Conservation (phyloP, 2,113 vertebrate species). For the Turdus rufiventris region DNA sequence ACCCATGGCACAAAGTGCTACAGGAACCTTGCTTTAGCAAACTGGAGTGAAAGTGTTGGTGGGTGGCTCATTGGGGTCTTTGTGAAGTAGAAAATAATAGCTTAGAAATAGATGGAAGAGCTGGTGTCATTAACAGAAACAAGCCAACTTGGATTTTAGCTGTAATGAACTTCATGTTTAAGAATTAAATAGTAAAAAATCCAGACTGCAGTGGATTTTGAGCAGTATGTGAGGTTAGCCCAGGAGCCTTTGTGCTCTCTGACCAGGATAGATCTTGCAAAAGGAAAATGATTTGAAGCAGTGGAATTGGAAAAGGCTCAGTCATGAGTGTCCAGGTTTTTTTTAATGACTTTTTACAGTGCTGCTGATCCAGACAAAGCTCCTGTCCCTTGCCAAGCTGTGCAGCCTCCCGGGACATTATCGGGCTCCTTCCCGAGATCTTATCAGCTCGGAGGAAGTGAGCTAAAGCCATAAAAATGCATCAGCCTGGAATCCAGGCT, state of each 20-base stretch:
- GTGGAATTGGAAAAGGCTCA: background rate
- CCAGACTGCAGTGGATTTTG: background rate
- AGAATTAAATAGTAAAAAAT: background rate
- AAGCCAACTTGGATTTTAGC: background rate
- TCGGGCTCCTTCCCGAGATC: background rate
- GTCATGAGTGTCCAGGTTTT: accelerated
- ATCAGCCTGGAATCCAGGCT: background rate
- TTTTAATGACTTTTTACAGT: background rate
- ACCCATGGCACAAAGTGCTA: background rate
- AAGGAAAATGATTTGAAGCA: background rate
- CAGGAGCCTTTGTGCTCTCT: background rate
- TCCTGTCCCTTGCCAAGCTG: background rate
- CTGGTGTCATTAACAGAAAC: background rate
- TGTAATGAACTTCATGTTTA: no score
- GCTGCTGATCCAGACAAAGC: background rate
- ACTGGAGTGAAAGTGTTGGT: background rate
- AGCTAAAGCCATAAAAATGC: conserved; percentile 42
- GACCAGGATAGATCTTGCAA: background rate
- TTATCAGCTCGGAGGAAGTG: conserved; percentile 46
- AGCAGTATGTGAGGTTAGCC: background rate
- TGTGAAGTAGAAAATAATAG: background rate
- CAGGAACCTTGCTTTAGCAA: background rate
- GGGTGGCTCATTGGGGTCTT: background rate
- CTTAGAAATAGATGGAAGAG: background rate
- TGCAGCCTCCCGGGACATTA: background rate